Percentiles rank a stretch among this genome's conserved stretches.
These are phyloP conservation scores for Heteractis magnifica DNA, from an alignment of 92 coral and sea anemone genomes.

Conservation along the genomic window DNA sequence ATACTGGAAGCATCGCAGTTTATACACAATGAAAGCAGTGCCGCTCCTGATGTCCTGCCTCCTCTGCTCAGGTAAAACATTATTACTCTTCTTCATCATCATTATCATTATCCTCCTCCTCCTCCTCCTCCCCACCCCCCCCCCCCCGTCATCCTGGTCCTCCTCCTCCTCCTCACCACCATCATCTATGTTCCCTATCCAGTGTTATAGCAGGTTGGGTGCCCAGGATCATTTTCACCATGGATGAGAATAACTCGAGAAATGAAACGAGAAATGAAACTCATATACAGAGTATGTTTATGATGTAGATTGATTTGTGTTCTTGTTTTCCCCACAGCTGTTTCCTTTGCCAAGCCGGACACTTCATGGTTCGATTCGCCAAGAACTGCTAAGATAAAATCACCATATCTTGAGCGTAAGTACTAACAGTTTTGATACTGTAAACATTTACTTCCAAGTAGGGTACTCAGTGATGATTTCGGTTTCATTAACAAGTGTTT, in stretches of 20 bases:
- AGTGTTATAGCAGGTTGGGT: no score
- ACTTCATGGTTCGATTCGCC: conserved; percentile 19
- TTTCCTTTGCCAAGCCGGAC: conserved; percentile 13
- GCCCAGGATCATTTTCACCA: no score
- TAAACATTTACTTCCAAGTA: background rate
- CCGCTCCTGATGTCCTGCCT: background rate
- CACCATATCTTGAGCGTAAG: conserved; percentile 34
- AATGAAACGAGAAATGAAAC: no score
- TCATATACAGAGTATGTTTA: no score
- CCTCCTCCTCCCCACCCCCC: no score
- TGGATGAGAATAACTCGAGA: no score
- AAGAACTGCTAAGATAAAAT: conserved; percentile 20
- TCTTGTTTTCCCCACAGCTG: background rate
- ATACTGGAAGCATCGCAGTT: background rate
- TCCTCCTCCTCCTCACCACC: no score
- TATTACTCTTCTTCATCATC: background rate
- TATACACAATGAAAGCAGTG: background rate
- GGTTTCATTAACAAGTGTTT: no score
- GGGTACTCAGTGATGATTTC: background rate
- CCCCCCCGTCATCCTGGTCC: no score
- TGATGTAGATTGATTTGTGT: background rate
- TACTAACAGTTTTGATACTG: background rate
- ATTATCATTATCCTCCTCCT: no score
- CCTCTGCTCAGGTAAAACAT: background rate
- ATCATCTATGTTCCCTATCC: no score